Evolutionary conservation across 2,888 invertebrate genomes (phyloP).

Genomic region (Pollenia angustigena): DNA sequence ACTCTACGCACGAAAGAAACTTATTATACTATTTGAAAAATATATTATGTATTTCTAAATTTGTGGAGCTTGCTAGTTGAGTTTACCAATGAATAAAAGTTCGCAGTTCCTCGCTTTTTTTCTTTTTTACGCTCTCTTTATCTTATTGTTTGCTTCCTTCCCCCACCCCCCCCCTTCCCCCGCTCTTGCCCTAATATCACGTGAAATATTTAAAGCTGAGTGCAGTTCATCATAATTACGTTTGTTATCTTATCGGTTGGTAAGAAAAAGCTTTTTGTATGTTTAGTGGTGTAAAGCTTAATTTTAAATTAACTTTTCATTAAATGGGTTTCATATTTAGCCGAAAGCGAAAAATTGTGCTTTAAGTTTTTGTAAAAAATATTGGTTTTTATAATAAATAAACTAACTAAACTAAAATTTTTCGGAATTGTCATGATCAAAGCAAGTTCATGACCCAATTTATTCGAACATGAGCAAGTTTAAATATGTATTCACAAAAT

Average conservation of each 20-base stretch:
- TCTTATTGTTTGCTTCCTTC: background rate
- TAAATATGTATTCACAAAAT: too few relatives aligned
- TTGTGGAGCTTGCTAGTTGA: background rate
- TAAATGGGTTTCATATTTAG: background rate
- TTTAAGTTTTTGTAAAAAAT: background rate
- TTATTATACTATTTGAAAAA: conserved; percentile 34
- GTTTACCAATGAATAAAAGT: conserved; percentile 5
- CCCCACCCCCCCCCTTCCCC: too few relatives aligned
- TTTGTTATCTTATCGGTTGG: conserved; percentile 30
- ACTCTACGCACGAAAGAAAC: conserved; percentile 29
- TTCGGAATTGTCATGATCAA: too few relatives aligned
- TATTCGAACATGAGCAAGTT: too few relatives aligned
- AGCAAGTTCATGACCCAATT: too few relatives aligned
- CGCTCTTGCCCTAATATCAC: conserved; percentile 25
- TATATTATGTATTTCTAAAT: background rate
- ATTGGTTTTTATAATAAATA: too few relatives aligned
- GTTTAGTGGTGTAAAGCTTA: background rate
- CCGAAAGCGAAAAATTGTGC: background rate
- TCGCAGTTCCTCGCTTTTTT: background rate
- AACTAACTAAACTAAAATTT: too few relatives aligned
- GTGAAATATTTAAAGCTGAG: conserved; percentile 36
- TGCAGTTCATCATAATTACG: conserved; percentile 30
- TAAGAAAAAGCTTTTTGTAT: conserved; percentile 5
- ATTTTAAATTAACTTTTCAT: background rate
- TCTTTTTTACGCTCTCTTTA: background rate